Percentiles rank a stretch among this genome's conserved stretches.
These are phyloP conservation scores for Cephus runcator DNA, from an alignment of 2,888 invertebrate species.

Conservation along the genomic window DNA sequence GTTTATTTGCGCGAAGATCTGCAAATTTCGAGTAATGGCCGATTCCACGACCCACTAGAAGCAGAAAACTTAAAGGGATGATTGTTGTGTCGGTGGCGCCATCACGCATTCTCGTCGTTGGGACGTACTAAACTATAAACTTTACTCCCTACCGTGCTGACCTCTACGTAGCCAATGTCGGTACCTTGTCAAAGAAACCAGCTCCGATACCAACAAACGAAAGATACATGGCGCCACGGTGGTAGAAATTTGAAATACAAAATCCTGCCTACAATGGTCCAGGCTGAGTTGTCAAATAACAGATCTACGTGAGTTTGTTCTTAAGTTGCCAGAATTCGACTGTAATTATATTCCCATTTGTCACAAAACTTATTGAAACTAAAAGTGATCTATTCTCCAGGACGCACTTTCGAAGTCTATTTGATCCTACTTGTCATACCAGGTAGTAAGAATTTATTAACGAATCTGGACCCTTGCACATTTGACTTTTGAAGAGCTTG, in stretches of 20 bases:
- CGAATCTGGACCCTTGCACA: not conserved
- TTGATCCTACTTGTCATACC: not conserved
- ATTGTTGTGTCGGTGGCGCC: constrained; percentile 41
- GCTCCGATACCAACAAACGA: not conserved
- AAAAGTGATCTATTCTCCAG: not conserved
- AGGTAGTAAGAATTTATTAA: not conserved
- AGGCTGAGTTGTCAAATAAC: not conserved
- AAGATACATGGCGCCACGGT: not conserved
- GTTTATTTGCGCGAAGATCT: constrained; percentile 27
- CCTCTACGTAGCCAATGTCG: constrained; percentile 16
- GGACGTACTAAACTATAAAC: not conserved
- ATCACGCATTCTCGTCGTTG: constrained; percentile 29
- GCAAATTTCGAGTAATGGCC: constrained; percentile 47
- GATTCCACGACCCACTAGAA: constrained; percentile 47
- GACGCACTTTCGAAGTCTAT: not conserved
- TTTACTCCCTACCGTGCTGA: constrained; percentile 16
- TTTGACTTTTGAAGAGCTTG: not conserved
- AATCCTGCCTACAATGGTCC: not conserved
- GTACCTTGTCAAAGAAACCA: not conserved
- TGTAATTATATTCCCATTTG: not conserved
- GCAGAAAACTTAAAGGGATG: constrained; percentile 44
- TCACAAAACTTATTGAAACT: not conserved
- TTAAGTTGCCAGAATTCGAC: not conserved
- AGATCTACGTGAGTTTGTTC: not conserved
- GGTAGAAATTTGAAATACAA: not conserved